Conservation (phyloP, 1,140 invertebrate species). For the Orchesella cincta region DNA sequence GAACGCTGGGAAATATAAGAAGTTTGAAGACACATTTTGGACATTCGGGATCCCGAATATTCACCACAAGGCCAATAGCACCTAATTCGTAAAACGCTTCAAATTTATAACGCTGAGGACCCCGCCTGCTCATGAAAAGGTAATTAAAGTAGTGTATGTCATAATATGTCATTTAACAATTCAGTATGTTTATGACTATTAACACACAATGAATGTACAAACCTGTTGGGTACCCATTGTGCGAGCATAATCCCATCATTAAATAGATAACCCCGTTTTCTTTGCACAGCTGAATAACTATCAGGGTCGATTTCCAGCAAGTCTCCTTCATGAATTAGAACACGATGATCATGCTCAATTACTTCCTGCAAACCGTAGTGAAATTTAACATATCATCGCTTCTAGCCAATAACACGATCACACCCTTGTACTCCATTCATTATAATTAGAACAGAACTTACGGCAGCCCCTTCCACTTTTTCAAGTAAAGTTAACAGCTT, state of each 20-base stretch:
- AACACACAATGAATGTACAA: too few species aligned
- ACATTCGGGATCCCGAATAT: constrained; percentile 86
- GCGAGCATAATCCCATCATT: constrained; percentile 81
- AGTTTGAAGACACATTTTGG: constrained; percentile 92
- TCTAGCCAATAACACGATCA: not conserved
- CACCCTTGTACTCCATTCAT: too few species aligned
- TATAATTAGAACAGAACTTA: constrained; percentile 56
- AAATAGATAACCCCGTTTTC: constrained; percentile 89
- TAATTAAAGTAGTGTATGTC: not conserved
- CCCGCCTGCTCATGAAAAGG: constrained; percentile 65
- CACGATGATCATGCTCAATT: constrained; percentile 72
- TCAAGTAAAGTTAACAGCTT: constrained; percentile 79
- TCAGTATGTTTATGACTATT: not conserved
- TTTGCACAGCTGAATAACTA: constrained; percentile 80
- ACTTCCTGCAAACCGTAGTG: constrained; percentile 63
- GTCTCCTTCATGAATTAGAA: constrained; percentile 84
- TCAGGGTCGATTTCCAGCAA: constrained; percentile 84
- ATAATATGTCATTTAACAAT: constrained; percentile 26
- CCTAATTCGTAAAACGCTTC: constrained; percentile 87
- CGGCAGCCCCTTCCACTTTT: constrained; percentile 84
- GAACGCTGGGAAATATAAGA: constrained; percentile 88
- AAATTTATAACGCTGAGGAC: constrained; percentile 84
- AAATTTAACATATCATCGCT: not conserved
- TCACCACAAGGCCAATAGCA: constrained; percentile 84
- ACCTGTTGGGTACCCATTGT: constrained; percentile 71